phyloP scores from a whole-genome alignment of 2,797 vertebrate species.

The Phoxinus dragarum region DNA sequence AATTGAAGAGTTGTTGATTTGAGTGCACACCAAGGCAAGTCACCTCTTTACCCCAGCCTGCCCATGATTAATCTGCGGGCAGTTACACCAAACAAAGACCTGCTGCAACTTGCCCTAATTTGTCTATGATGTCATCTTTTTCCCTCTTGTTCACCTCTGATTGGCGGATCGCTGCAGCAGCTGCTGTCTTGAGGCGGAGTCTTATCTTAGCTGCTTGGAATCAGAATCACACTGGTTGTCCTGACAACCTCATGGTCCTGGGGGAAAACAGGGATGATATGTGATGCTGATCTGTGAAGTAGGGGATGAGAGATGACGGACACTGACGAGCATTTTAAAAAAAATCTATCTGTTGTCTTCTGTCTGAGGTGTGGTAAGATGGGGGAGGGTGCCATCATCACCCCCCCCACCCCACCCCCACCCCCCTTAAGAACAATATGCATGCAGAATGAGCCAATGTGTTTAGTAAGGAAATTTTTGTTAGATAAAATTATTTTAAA shows the following conservation, averaged over 20 bases:
- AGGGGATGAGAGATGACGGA: slow-evolving; percentile 4
- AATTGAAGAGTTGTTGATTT: not conserved
- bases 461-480: not conserved
- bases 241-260: slow-evolving; percentile 82
- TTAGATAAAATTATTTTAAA: not conserved
- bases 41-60: not conserved
- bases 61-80: slow-evolving; percentile 57
- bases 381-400: not conserved
- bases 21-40: too few species aligned
- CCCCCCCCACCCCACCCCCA: too few species aligned
- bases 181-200: slow-evolving; percentile 82
- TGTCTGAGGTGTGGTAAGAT: not conserved
- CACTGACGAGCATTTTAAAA: not conserved
- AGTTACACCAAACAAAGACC: slow-evolving; percentile 73
- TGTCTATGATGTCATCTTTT: slow-evolving; percentile 94
- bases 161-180: slow-evolving; percentile 87
- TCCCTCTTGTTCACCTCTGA: slow-evolving; percentile 72
- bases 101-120: slow-evolving; percentile 78
- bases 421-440: not conserved
- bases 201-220: slow-evolving; percentile 59
- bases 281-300: slow-evolving; percentile 24
- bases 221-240: slow-evolving; percentile 89
- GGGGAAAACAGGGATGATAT: slow-evolving; percentile 58
- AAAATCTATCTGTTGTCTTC: not conserved
- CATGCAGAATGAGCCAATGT: not conserved